A percentile compares a stretch with the other conserved stretches of the same genome.
Conservation (phyloP, 2,797 vertebrate species). For the Megaceryle alcyon region DNA sequence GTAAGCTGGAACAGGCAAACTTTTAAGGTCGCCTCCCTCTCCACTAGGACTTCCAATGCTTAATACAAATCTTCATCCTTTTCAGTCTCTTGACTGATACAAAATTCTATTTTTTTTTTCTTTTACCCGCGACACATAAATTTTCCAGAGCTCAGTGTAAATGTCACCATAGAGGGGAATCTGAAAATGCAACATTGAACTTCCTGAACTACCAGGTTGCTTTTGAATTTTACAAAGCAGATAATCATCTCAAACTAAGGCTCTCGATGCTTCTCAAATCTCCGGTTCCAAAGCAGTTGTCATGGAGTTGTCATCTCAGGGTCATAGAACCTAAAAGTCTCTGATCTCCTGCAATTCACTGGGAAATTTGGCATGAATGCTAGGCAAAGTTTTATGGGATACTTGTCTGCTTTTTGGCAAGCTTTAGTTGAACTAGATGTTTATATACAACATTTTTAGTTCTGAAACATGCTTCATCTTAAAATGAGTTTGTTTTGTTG, state of each 20-base stretch:
- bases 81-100: neutral
- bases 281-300: neutral
- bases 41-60: neutral
- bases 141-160: neutral
- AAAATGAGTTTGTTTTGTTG: conserved; percentile 21
- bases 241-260: neutral
- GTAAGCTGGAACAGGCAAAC: neutral
- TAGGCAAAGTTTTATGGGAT: neutral
- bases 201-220: neutral
- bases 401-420: conserved; percentile 20
- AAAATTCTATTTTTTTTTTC: neutral
- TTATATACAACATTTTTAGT: conserved; percentile 30
- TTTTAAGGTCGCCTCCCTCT: neutral
- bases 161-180: neutral
- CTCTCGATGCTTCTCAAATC: neutral
- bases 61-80: neutral
- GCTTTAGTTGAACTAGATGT: conserved; percentile 19
- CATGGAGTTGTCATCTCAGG: neutral
- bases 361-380: neutral
- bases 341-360: neutral
- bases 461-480: neutral
- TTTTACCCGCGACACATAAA: neutral
- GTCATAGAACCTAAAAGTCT: neutral
- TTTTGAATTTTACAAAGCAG: neutral
- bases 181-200: neutral